Conservation (phyloP, 1,140 invertebrate species). For the Lamellibrachia luymesi region DNA sequence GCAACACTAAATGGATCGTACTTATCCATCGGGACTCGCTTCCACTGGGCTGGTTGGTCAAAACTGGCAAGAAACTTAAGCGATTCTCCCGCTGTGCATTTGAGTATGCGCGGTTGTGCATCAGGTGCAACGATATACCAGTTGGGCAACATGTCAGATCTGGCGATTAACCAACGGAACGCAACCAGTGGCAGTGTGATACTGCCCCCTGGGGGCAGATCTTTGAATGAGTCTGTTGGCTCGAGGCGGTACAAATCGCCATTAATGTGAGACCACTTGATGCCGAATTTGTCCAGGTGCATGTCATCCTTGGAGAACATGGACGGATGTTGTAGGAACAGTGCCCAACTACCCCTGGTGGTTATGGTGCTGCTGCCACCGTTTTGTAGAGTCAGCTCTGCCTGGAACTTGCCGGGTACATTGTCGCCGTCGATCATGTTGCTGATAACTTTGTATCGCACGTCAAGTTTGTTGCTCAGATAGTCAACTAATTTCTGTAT, state of each 20-base stretch:
- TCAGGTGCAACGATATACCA: slow-evolving; percentile 15
- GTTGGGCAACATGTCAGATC: slow-evolving; percentile 26
- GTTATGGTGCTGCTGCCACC: background rate
- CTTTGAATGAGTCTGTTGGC: slow-evolving; percentile 31
- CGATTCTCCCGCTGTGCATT: slow-evolving; percentile 37
- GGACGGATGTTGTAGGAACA: background rate
- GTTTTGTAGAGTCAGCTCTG: slow-evolving; percentile 26
- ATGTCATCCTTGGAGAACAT: background rate
- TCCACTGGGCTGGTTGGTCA: slow-evolving; percentile 16
- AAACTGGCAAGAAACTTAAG: slow-evolving; percentile 41
- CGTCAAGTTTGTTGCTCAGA: slow-evolving; percentile 30
- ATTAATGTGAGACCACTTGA: slow-evolving; percentile 37
- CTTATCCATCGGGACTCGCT: slow-evolving; percentile 27
- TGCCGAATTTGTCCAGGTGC: slow-evolving; percentile 28
- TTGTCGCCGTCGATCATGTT: slow-evolving; percentile 29
- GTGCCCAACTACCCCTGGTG: background rate
- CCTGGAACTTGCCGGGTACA: slow-evolving; percentile 21
- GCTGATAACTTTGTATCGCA: slow-evolving; percentile 36
- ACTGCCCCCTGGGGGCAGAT: slow-evolving; percentile 24
- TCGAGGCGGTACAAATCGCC: slow-evolving; percentile 42
- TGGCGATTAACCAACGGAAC: slow-evolving; percentile 3
- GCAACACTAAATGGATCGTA: slow-evolving; percentile 37
- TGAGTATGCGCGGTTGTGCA: slow-evolving; percentile 31
- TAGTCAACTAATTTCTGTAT: slow-evolving; percentile 34
- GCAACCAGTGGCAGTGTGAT: background rate